A percentile compares a stretch with the other conserved stretches of the same genome.
Evolutionary conservation across 2,888 invertebrate genomes (phyloP).

Genomic region (Campoplex nolae): DNA sequence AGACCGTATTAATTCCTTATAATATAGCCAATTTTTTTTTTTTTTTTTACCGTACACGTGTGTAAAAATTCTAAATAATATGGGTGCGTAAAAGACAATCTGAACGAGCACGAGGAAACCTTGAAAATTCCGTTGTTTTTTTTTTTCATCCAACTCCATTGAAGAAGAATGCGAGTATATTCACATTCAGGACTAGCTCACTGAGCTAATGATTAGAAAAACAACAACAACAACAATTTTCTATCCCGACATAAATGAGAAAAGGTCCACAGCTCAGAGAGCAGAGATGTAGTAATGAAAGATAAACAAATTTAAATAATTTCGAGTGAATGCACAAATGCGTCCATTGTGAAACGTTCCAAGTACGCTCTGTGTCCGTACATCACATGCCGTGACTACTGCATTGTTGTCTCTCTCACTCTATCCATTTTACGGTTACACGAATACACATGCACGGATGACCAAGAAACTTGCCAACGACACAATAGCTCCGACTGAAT

Average conservation of each 20-base stretch:
- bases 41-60: too few relatives aligned
- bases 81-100: not conserved
- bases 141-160: slow-evolving; percentile 24
- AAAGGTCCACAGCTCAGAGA: not conserved
- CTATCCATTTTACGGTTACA: not conserved
- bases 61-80: not conserved
- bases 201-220: not conserved
- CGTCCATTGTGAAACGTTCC: not conserved
- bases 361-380: not conserved
- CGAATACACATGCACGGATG: slow-evolving; percentile 31
- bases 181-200: not conserved
- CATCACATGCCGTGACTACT: slow-evolving; percentile 7
- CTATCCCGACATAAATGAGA: not conserved
- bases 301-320: not conserved
- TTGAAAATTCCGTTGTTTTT: slow-evolving; percentile 27
- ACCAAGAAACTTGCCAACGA: slow-evolving; percentile 23
- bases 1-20: not conserved
- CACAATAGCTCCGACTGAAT: not conserved
- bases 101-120: slow-evolving; percentile 27
- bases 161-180: not conserved
- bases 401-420: slow-evolving; percentile 1
- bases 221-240: too few relatives aligned
- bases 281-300: not conserved
- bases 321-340: slow-evolving; percentile 11
- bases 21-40: not conserved